Conservation (phyloP, 2,888 invertebrate species). For the Ectobius pallidus region DNA sequence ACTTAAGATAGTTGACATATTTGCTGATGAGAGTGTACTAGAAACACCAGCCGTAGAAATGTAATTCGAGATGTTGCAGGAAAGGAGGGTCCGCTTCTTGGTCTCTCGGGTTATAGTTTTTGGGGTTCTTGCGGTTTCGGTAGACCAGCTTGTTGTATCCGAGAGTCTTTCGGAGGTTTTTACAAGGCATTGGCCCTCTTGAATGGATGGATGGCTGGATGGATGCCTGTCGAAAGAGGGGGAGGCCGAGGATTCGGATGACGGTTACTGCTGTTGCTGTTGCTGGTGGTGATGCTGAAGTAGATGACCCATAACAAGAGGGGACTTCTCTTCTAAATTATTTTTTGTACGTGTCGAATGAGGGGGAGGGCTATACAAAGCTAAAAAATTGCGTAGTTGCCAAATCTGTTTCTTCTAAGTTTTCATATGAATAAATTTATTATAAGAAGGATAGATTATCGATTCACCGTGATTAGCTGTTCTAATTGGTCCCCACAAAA, state of each 20-base stretch:
- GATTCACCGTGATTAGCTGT: no score
- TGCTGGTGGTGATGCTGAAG: background rate
- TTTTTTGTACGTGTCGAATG: slow-evolving; percentile 1
- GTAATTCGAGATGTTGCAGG: slow-evolving; percentile 22
- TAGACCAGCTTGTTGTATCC: slow-evolving; percentile 5
- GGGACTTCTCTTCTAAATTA: slow-evolving; percentile 10
- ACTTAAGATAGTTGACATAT: no score
- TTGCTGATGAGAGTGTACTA: slow-evolving; percentile 14
- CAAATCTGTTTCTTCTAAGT: background rate
- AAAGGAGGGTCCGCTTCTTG: background rate
- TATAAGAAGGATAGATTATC: no score
- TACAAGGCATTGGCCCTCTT: slow-evolving; percentile 1
- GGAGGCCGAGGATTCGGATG: background rate
- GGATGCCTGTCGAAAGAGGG: background rate
- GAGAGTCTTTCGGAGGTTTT: background rate
- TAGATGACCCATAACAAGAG: background rate
- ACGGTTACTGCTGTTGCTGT: background rate
- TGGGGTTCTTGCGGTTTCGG: slow-evolving; percentile 28
- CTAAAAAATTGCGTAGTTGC: background rate
- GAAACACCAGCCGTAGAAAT: slow-evolving; percentile 11
- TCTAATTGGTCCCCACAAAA: no score
- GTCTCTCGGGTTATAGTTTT: background rate
- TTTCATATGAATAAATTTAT: no score
- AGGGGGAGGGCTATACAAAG: background rate
- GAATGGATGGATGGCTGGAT: slow-evolving; percentile 4